Conservation (phyloP, 1,140 invertebrate genomes). For the Drosophila fuyamai region DNA sequence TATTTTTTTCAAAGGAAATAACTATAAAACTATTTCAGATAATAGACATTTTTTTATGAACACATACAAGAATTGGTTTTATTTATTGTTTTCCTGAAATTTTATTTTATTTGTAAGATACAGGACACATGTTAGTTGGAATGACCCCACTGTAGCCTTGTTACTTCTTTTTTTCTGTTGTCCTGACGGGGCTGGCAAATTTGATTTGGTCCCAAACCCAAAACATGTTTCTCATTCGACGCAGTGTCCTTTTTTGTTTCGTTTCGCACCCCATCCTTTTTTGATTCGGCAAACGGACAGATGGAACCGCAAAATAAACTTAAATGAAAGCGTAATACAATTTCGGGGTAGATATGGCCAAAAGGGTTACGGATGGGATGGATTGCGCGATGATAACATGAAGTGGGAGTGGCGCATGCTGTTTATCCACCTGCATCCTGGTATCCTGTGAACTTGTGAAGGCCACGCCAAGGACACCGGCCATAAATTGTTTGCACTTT, state of each 20-base stretch:
- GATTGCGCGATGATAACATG: not conserved
- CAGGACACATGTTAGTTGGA: not conserved
- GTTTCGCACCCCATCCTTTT: slow-evolving; percentile 8
- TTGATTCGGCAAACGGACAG: slow-evolving; percentile 4
- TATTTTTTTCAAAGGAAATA: too few relatives aligned
- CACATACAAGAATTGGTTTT: too few relatives aligned
- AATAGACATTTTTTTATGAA: too few relatives aligned
- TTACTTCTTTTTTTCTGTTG: not conserved
- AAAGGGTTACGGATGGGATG: slow-evolving; percentile 2
- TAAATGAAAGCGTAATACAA: slow-evolving; percentile 16
- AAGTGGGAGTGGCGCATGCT: not conserved
- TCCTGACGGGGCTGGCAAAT: slow-evolving; percentile 21
- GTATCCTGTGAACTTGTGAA: slow-evolving; percentile 1
- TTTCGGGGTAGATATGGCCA: slow-evolving; percentile 4
- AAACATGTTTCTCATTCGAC: slow-evolving; percentile 35
- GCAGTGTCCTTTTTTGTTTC: slow-evolving; percentile 6
- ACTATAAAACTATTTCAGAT: too few relatives aligned
- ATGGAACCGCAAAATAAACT: slow-evolving; percentile 37
- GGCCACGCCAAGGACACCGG: slow-evolving; percentile 1
- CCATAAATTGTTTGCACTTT: slow-evolving; percentile 18
- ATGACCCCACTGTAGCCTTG: not conserved
- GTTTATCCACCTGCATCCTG: slow-evolving; percentile 1
- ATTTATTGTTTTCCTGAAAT: not conserved
- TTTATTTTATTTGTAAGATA: not conserved
- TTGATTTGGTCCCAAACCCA: slow-evolving; percentile 34